These are phyloP conservation scores for Drosophila mimica DNA, from an alignment of 2,888 invertebrate genomes.

Conservation along the genomic window DNA sequence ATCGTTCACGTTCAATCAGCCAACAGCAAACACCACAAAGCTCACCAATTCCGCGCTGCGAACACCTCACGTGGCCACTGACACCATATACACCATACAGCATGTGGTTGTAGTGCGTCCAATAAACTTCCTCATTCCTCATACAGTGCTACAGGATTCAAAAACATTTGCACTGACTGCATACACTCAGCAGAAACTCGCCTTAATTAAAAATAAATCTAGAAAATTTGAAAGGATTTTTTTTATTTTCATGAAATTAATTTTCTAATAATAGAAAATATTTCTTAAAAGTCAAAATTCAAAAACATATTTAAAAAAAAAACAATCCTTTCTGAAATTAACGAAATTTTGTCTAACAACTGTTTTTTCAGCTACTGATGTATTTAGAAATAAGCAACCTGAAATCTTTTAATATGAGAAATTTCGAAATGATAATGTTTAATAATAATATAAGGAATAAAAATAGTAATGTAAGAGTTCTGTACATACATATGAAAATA, in stretches of 20 bases:
- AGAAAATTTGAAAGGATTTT: no score
- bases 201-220: no score
- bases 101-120: conserved; percentile 28
- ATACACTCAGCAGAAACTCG: not conserved
- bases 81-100: conserved; percentile 3
- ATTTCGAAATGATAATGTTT: not conserved
- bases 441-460: not conserved
- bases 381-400: not conserved
- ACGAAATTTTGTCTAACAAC: not conserved
- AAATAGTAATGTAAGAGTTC: not conserved
- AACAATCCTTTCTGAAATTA: not conserved
- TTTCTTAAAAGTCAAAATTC: not conserved
- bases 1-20: conserved; percentile 14
- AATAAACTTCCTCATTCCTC: conserved; percentile 22
- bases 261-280: no score
- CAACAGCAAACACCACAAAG: conserved; percentile 3
- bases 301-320: not conserved
- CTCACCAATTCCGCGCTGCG: not conserved
- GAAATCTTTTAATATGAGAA: not conserved
- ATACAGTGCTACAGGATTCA: conserved; percentile 6
- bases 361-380: no score
- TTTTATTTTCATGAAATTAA: not conserved
- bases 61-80: conserved; percentile 45
- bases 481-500: not conserved
- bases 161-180: not conserved